These are phyloP conservation scores for Sebastes iracundus DNA, from an alignment of 2,797 vertebrate species.

Conservation along the genomic window DNA sequence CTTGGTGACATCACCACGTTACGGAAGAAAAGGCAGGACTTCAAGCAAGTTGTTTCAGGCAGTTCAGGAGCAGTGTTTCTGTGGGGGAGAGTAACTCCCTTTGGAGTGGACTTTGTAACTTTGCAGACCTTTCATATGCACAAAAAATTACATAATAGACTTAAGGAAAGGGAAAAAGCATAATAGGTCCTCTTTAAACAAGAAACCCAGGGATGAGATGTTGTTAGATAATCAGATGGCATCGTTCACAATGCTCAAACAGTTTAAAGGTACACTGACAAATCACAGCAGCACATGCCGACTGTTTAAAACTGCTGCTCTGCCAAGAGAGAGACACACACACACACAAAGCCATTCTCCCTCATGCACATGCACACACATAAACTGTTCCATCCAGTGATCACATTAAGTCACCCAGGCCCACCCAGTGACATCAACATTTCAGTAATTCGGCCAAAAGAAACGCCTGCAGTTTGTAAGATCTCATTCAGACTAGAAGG, in stretches of 20 bases:
- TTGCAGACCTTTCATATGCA: not conserved
- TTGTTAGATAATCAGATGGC: not conserved
- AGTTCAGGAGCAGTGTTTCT: not conserved
- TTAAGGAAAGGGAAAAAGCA: not conserved
- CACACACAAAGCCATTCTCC: constrained; percentile 6
- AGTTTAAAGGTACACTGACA: not conserved
- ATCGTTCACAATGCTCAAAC: not conserved
- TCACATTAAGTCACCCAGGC: constrained; percentile 61
- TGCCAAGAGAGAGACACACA: not conserved
- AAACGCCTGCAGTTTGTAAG: constrained; percentile 51
- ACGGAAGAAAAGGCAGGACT: not conserved
- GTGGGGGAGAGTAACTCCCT: not conserved
- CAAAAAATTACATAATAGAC: not conserved
- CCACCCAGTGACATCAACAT: constrained; percentile 78
- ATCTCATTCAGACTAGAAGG: constrained; percentile 7
- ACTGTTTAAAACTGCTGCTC: constrained; percentile 10
- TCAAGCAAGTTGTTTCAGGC: not conserved
- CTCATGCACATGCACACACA: constrained; percentile 6
- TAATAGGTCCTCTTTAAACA: not conserved
- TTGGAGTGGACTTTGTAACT: not conserved
- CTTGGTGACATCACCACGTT: not conserved
- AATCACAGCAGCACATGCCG: not conserved
- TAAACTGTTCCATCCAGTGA: constrained; percentile 55
- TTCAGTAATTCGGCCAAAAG: constrained; percentile 60
- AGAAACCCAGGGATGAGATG: not conserved